Evolutionary conservation across 2,113 vertebrate species (phyloP), one percentile per base, ranked within the genome.

Genomic region (Corvus moneduloides): DNA sequence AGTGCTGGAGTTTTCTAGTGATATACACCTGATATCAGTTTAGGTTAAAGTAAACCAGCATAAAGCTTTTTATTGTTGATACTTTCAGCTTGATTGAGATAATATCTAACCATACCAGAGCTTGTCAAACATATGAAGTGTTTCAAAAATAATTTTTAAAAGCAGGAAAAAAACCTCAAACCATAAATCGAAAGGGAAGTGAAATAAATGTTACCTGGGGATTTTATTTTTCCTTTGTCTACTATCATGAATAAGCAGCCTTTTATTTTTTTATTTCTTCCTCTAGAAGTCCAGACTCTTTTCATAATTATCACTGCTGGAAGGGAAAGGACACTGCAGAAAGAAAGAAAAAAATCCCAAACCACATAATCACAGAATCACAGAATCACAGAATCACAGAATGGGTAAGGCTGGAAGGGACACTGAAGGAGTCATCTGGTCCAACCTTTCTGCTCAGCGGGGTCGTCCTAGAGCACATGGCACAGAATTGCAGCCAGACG

Each of bases 1-100:
- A 48, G 3, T 66, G 16, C 10, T 51, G 27, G 6, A 1, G 0
- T 6, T 61, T 67, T 22, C 39, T 41, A 56, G 9, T 7, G 5
- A 49, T 44, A 22, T 44, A n/a, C 35, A 46, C 88, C 5, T 54
- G 72, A 28, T 7, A 66, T 30, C 21, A 56, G 7, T 22, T 80
- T 15, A 12, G 6, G 3, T 4, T 73, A 64, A 73, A 41, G 10
- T 56, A 83, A 88, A 82, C 1, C 28, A 62, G 4, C 32, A 33
- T 13, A 83, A n/a, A 32, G 3, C 2, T 54, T 72, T 76, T 68
- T 75, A 15, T 85, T 30, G 23, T 32, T 72, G 27, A 20, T 72
- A 68, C 2, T 28, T 59, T 18, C 13, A 82, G 6, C 10, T 66
- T 87, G 12, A 62, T 5, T 77, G 17, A 74, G 20, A 66, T n/a